Base-by-base conservation (phyloP, 2,888 invertebrate genomes). In the Cephus sareptanus region DNA sequence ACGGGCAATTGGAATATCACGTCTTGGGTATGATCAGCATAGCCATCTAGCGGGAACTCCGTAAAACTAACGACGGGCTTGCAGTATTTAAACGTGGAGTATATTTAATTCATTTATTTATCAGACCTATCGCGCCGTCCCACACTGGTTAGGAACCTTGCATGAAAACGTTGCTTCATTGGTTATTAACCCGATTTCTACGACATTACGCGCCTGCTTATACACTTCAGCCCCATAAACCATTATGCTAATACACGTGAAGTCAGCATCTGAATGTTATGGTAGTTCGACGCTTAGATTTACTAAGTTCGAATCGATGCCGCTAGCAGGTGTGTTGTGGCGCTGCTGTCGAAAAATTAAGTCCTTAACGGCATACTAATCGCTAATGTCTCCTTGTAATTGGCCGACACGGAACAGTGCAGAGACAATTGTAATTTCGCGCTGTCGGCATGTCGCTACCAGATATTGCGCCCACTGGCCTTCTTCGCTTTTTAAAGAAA, bases 211-310 rank as follows among this genome's bases (percentile, higher is more conserved):
- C 77, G 80, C 71, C 9, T 56, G 23, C 56, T 56, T 71, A 33
- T 31, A 33, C 23, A 71, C 71, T 74, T 75, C 80, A 81, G 79
- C 79, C 80, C 78, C 84, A 80, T 83, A 81, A 85, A 86, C 79
- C 77, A 81, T 86, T 86, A 84, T 82, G 85, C 84, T 83, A 83
- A 86, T 84, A 83, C 77, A 76, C 81, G 79, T 80, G 81, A 82
- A 83, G 82, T 83, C 81, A 35, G 15, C 74, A 34, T 34, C 74
- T 34, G 35, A 34, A n/a, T 35, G 31, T 33, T 31, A 71, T 23
- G 71, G 31, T 34, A 71, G 71, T 71, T 31, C 13, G 31, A 34
- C 9, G 56, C 23, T 9, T 23, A 35, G 56, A 15, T 56, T 23
- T 23, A 56, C 9, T 23, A 56, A 9, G 9, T 56, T 56, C 56